These are phyloP conservation scores for Cassiopea xamachana DNA, from an alignment of 30 jellyfish, hydroid and myxozoan genomes.

Conservation along the genomic window DNA sequence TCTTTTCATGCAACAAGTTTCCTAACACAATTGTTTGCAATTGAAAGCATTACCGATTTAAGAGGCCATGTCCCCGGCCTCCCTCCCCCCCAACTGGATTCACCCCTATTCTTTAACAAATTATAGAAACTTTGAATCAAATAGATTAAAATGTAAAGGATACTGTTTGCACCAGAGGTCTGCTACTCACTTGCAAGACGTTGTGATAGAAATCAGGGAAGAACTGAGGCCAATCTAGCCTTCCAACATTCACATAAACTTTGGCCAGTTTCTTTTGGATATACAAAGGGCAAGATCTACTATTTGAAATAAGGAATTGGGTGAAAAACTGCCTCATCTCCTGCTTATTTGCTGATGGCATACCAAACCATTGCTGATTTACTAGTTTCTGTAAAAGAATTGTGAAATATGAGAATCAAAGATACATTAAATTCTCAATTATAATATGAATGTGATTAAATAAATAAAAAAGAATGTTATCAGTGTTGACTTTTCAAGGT, in stretches of 20 bases:
- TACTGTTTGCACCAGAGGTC: not conserved
- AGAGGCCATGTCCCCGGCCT: too few species aligned
- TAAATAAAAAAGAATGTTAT: too few species aligned
- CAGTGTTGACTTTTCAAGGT: too few species aligned
- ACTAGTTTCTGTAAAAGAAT: conserved; percentile 71
- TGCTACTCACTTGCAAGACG: conserved; percentile 64
- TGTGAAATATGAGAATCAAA: not conserved
- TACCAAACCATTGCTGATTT: conserved; percentile 90
- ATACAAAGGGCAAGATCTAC: conserved; percentile 68
- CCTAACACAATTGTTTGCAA: too few species aligned
- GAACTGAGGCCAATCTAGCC: conserved; percentile 95
- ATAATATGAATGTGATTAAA: not conserved
- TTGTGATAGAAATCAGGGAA: conserved; percentile 80
- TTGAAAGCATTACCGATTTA: too few species aligned
- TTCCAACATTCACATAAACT: conserved; percentile 86
- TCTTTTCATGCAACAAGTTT: too few species aligned
- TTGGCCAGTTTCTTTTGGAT: conserved; percentile 83
- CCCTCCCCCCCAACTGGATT: too few species aligned
- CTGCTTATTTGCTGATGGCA: conserved; percentile 81
- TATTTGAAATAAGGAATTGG: conserved; percentile 58
- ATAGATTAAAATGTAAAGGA: not conserved
- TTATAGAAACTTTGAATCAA: not conserved
- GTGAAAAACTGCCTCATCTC: conserved; percentile 76
- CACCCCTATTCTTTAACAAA: not conserved
- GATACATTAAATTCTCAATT: not conserved